Base-by-base conservation (phyloP, 2,888 invertebrate species). In the Cheilosia grossa region DNA sequence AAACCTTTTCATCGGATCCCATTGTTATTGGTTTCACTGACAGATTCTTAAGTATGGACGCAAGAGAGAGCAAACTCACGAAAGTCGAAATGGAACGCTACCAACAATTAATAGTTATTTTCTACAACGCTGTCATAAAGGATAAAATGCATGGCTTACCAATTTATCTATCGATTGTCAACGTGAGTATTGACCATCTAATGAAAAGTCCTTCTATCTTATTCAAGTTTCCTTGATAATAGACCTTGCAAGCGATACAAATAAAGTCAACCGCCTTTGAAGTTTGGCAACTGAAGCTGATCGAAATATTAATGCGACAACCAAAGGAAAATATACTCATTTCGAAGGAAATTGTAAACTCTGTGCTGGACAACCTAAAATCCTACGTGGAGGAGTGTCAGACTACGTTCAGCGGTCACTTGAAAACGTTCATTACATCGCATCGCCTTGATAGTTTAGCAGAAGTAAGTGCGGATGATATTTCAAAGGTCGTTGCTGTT, bases 91-190 rank as follows among this genome's bases (percentile, higher is more conserved):
- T 88, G 13, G 92, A 93, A 72, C 93, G 94, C 75, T 92, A 93
- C 67, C 95, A 95, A 88, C 93, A 93, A 5, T 91, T 96, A 63
- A 94, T 94, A 54, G 93, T 94, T 91, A 93, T 96, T 21, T 95
- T 96, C 6, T 96, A 96, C 89, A 96, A 97, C 90, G 97, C 97
- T 69, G 95, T 97, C 0, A 94, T 96, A 2, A 95, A 95, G 88
- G 97, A 97, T 91, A 96, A 96, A 89, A 92, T 97, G 88, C 95
- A 95, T 89, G 94, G 96, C 19, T 91, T 97, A 87, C 95, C 96
- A 1, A 93, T 95, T 61, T 96, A 96, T 93, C 93, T 96, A 3
- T 94, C 94, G 1, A 93, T 95, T 81, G 91, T 95, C 83, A 94
- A 95, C 93, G 96, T 96, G 88, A 92, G 92, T 89, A 88, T 37